Evolutionary conservation across 2,888 invertebrate species (phyloP), one percentile per base, ranked within the genome.

Genomic region (Trachelus stipa): DNA sequence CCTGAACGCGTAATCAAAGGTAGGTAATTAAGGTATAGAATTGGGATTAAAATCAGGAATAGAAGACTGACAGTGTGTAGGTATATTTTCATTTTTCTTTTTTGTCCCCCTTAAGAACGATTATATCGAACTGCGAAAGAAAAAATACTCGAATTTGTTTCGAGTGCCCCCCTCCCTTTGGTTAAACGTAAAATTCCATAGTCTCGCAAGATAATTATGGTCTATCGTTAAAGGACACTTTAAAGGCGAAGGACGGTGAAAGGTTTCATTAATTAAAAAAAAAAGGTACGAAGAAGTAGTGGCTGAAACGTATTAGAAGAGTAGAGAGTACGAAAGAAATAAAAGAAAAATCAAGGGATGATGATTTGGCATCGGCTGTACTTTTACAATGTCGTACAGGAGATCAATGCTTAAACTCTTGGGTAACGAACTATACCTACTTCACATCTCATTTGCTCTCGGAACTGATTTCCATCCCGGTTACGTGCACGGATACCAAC

Each of bases 331-430:
- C 23, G 74, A 35, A 34, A 34, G 74, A 77, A 23, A 56, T 56
- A 56, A 79, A 74, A 40, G 56, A 31, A 82, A 79, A 82, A 78
- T 82, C 76, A 81, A 80, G 81, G 79, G 80, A 81, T 80, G 81
- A 79, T 87, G 87, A 89, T 90, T 90, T 90, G 89, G 89, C 89
- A 89, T 89, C 89, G 88, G 89, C 89, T 89, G 89, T 89, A 89
- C 89, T 86, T 87, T 84, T 83, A 82, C 87, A 83, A 87, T 83
- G 75, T 88, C 85, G 89, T 88, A 89, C 88, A 89, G 88, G 88
- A 89, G 89, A 90, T 89, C 89, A 89, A 88, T 89, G 88, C 89
- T 88, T 87, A 84, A 88, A 88, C 83, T 86, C 81, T 85, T 85
- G 88, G 89, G 87, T 88, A 89, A 87, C 88, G 76, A 83, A 81